Base-by-base conservation (phyloP, 2,797 vertebrate species). In the Acanthurus tractus region DNA sequence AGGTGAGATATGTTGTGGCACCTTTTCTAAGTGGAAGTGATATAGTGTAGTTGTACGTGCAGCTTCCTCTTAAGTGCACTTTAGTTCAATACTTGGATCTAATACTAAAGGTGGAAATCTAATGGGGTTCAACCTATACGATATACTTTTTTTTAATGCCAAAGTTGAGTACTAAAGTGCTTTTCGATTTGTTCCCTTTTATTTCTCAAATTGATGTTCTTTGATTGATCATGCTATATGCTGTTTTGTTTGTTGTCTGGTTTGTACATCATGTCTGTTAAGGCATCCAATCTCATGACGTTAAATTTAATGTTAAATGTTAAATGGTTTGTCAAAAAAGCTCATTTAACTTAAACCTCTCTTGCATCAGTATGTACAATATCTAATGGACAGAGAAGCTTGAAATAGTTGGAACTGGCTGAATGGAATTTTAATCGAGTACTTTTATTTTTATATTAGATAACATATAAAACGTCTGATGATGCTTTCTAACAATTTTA, bases 11-110 rank as follows among this genome's bases (percentile, higher is more conserved):
- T 75, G 25, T 29, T 4, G 25, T 29, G 25, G 52, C 59, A 55
- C n/a, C 12, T 57, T 42, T 55, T 70, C 63, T 45, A 63, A 70
- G n/a, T 18, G 54, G 34, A 34, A 14, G 29, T 69, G 38, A 56
- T 48, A 50, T 40, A 56, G 46, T 40, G 17, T 42, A 22, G 22
- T n/a, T 54, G 6, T 50, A 54, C 22, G 18, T 14, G 46, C 57
- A 38, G 23, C 23, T 50, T 67, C n/a, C 20, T 62, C 29, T 55
- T 8, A 22, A 77, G 70, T 53, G 46, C 49, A 42, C 38, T 22
- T 3, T 6, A 0, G 8, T 64, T 69, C 23, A 69, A 66, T 14
- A 46, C 10, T 10, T 44, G 7, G 25, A 44, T 53, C 11, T 15
- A 22, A 55, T 22, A 42, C 8, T 2, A 7, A 57, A 42, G 12